A percentile compares a stretch with the other conserved stretches of the same genome.
Conservation (phyloP, 2,888 invertebrate genomes). For the Odontocolon sp. region DNA sequence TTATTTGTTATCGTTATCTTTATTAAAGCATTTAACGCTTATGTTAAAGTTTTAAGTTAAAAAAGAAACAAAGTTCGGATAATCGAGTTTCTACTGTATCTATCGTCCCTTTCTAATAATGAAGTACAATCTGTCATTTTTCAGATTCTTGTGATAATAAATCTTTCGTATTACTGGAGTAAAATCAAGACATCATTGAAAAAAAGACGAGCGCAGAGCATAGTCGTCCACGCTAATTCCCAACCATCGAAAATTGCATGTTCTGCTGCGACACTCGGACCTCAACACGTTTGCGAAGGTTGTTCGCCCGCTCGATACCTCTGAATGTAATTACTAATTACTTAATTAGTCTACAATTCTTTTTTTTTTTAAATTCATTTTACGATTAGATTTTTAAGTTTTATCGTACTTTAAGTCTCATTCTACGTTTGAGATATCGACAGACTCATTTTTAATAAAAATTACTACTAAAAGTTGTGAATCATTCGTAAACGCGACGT, state of each 20-base stretch:
- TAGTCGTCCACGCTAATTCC: conserved; percentile 54
- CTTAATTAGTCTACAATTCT: no score
- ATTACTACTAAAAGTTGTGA: not conserved
- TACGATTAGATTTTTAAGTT: not conserved
- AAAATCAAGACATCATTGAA: conserved; percentile 83
- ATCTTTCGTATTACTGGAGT: conserved; percentile 84
- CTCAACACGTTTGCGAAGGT: conserved; percentile 52
- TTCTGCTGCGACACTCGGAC: conserved; percentile 11
- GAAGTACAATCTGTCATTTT: conserved; percentile 10
- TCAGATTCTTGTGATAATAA: conserved; percentile 83
- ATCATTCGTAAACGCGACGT: not conserved
- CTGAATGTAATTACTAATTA: not conserved
- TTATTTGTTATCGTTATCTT: no score
- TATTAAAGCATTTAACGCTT: no score
- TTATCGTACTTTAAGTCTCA: no score
- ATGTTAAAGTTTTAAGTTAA: no score
- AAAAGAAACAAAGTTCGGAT: no score
- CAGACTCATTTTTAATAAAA: not conserved
- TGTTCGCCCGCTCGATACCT: conserved; percentile 18
- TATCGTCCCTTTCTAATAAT: no score
- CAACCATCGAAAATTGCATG: conserved; percentile 2
- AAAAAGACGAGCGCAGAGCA: conserved; percentile 68
- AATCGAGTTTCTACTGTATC: no score
- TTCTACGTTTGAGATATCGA: no score
- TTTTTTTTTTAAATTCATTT: not conserved